Base-by-base conservation (phyloP, 2,888 invertebrate genomes). In the Zelleria hepariella region DNA sequence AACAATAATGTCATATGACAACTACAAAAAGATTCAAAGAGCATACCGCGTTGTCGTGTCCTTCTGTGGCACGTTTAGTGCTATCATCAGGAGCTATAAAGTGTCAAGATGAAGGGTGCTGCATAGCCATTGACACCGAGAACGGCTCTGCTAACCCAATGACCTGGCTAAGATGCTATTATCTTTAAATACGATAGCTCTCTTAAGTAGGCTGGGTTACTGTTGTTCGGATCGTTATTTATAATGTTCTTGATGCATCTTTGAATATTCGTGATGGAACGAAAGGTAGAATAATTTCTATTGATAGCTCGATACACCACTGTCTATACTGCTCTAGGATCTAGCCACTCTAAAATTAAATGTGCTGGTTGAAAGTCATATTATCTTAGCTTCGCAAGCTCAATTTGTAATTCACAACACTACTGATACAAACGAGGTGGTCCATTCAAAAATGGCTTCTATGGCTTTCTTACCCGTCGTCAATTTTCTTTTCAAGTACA, bases 121-220 rank as follows among this genome's bases (percentile, higher is more conserved):
- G 57, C 53, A 26, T 48, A 52, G 59, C 59, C 48, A 54, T 59
- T 59, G 32, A 58, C 57, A 60, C 58, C 32, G 42, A 42, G 58
- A 26, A 48, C 27, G 58, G 62, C 52, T 61, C 59, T 58, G 61
- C 61, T 62, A 58, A 62, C 62, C 61, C 54, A 62, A 57, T 62
- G 61, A 61, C 62, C 62, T 60, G 61, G 61, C n/a, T 67, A 56
- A 62, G 59, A 61, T 61, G 26, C 60, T 59, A 59, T 66, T 61
- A 62, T 55, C 26, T 26, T 32, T 20, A 5, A n/a, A 55, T 7
- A 24, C 21, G 53, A 20, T 51, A 51, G 51, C 21, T 51, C 23
- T 51, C 24, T 53, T 24, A 53, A 25, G 53, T 53, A 25, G 53
- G 53, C 53, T 53, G 23, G 32, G 2, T 10, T 42, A 42, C 32